Base-by-base conservation (phyloP, 2,888 invertebrate genomes). In the Hyles lineata region DNA sequence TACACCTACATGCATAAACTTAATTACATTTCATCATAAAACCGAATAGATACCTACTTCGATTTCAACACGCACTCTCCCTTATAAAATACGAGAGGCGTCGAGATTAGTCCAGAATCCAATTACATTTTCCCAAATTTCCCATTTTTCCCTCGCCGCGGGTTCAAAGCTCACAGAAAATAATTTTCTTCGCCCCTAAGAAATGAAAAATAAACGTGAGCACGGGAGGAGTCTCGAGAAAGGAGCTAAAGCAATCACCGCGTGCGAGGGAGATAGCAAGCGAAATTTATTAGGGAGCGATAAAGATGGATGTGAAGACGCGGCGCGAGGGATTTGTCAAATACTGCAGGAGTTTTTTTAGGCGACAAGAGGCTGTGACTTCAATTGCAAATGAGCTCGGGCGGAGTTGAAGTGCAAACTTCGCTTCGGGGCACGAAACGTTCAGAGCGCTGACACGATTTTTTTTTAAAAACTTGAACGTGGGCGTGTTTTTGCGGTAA, bases 61-160 rank as follows among this genome's bases (percentile, higher is more conserved):
- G 85, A 86, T 88, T 87, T 83, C 83, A 89, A 89, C 89, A 89
- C 90, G 88, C 87, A 88, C 85, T 86, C 86, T 85, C 87, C 87
- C 85, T 86, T 85, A 82, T 82, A 84, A 87, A 84, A 88, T 82
- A 85, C 85, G 83, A 83, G 88, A 92, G 90, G 91, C 91, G 93
- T 90, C 80, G 89, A 90, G 93, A 92, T 92, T 91, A 92, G 89
- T 90, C 86, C 85, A 85, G 90, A 94, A 94, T 93, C 93, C 93
- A 94, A 94, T 94, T 93, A 93, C 91, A 90, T 92, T 93, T 93
- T 90, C 90, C 90, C 82, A 91, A 92, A 92, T 90, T 90, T 92
- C 90, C 87, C 89, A 90, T 91, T 92, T 93, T 92, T 92, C 89
- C 89, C 87, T 85, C 88, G 87, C 86, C 87, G 89, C 88, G 87